These are phyloP conservation scores for Triplophysa yarkandensis DNA, from an alignment of 2,797 vertebrate genomes.

Conservation along the genomic window DNA sequence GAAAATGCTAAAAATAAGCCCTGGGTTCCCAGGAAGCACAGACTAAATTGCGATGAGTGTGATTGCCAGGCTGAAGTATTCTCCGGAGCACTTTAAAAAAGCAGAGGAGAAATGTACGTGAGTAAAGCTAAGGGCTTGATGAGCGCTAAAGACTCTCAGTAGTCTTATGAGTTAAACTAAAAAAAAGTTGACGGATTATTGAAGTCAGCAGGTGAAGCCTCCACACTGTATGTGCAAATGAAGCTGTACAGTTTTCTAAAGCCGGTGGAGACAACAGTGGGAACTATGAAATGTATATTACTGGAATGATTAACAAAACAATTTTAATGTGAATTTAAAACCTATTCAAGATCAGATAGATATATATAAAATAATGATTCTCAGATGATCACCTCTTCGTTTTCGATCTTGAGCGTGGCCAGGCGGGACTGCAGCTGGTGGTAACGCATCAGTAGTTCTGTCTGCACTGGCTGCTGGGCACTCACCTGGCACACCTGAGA, in stretches of 20 bases:
- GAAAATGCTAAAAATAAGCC: slow-evolving; percentile 42
- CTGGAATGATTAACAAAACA: background rate
- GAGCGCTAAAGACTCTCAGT: slow-evolving; percentile 22
- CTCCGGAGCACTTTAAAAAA: slow-evolving; percentile 38
- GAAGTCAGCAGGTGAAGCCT: background rate
- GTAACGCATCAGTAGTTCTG: slow-evolving; percentile 92
- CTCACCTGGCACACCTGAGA: slow-evolving; percentile 94
- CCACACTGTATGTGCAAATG: slow-evolving; percentile 6
- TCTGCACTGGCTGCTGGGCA: slow-evolving; percentile 97
- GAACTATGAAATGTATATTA: background rate
- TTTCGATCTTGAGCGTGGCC: slow-evolving; percentile 96
- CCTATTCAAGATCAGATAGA: no score
- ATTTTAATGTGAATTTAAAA: background rate
- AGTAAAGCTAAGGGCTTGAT: slow-evolving; percentile 28
- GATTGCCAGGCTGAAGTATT: slow-evolving; percentile 31
- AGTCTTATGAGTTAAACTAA: slow-evolving; percentile 26
- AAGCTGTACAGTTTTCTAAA: background rate
- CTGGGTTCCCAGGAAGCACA: slow-evolving; percentile 32
- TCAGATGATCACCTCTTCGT: slow-evolving; percentile 87
- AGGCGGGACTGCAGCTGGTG: slow-evolving; percentile 98
- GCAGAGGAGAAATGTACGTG: background rate
- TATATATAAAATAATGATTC: no score
- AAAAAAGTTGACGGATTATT: slow-evolving; percentile 1
- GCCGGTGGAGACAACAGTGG: background rate
- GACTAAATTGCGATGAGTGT: slow-evolving; percentile 45